Conservation (phyloP, 2,797 vertebrate species). For the Botia almorhae region DNA sequence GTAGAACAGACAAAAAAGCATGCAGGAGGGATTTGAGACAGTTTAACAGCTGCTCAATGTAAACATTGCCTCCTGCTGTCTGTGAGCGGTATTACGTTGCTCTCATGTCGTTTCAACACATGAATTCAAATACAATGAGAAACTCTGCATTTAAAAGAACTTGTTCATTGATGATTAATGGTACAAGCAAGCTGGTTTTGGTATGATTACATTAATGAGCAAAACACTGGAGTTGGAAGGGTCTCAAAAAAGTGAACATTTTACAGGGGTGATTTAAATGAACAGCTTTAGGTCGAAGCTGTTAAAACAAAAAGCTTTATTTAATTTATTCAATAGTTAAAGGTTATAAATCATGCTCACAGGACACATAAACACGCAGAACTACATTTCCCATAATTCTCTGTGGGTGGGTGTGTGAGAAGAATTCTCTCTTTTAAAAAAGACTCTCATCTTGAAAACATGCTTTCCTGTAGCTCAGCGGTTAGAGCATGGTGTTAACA, state of each 20-base stretch:
- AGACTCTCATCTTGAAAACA: constrained; percentile 54
- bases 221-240: constrained; percentile 3
- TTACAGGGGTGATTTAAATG: no score
- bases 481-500: no score
- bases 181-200: neutral
- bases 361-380: no score
- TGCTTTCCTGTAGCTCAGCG: neutral
- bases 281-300: neutral
- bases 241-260: constrained; percentile 60
- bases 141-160: neutral
- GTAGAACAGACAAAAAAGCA: constrained; percentile 47
- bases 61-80: constrained; percentile 75
- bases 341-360: no score
- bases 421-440: no score
- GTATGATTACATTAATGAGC: neutral
- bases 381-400: neutral
- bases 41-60: constrained; percentile 61
- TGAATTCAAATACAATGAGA: neutral
- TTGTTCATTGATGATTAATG: neutral
- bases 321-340: no score
- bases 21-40: constrained; percentile 56
- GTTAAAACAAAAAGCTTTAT: neutral
- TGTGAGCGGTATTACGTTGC: constrained; percentile 59
- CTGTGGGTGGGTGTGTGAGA: no score
- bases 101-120: neutral